These are phyloP conservation scores for Polydrusus pterygomalis DNA, from an alignment of 2,888 invertebrate genomes.

Conservation along the genomic window DNA sequence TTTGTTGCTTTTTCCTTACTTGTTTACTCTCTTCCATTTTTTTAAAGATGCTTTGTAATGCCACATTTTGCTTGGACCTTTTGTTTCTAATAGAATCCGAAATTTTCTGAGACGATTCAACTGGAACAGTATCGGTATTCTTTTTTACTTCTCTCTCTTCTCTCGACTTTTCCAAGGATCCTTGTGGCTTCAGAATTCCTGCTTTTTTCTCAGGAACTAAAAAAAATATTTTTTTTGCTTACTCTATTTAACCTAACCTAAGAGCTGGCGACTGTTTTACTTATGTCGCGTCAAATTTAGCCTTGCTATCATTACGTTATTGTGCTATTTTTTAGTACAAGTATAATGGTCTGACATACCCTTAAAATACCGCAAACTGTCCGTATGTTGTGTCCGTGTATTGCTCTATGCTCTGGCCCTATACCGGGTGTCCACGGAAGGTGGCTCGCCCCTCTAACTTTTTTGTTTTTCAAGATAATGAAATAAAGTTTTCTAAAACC, in stretches of 20 bases:
- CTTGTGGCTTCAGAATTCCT: conserved; percentile 84
- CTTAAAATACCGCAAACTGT: too few species aligned
- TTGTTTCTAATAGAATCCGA: conserved; percentile 64
- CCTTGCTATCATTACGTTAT: too few species aligned
- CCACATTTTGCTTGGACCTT: conserved; percentile 83
- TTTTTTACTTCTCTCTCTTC: conserved; percentile 76
- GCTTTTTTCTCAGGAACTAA: conserved; percentile 65
- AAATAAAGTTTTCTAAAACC: too few species aligned
- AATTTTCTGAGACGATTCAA: conserved; percentile 45
- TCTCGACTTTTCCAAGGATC: conserved; percentile 80
- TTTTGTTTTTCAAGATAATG: too few species aligned
- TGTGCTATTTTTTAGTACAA: too few species aligned
- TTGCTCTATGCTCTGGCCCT: too few species aligned
- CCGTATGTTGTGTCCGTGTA: too few species aligned
- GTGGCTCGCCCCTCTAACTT: too few species aligned
- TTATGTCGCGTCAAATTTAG: too few species aligned
- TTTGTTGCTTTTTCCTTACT: conserved; percentile 66
- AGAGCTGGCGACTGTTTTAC: not conserved
- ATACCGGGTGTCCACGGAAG: too few species aligned
- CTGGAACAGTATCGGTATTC: conserved; percentile 33
- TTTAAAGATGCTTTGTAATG: conserved; percentile 84
- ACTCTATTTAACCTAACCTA: not conserved
- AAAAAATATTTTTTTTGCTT: not conserved
- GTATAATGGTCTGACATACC: too few species aligned
- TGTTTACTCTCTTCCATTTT: conserved; percentile 84